Evolutionary conservation across 2,797 vertebrate species (phyloP).

Genomic region (Chelonia mydas): DNA sequence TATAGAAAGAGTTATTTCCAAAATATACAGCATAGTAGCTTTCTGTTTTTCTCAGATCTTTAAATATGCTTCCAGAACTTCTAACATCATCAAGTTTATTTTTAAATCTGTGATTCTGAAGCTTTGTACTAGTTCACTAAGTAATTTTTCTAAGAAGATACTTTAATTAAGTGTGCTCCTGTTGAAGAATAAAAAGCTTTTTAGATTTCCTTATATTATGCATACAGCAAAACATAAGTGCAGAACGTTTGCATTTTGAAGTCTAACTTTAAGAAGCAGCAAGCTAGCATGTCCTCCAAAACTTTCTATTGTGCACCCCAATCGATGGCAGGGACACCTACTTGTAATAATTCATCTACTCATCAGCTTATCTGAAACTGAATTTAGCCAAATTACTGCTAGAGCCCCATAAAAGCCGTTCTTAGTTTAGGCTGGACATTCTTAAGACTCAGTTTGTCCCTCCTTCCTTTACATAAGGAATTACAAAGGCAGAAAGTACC

Average conservation of each 20-base stretch:
- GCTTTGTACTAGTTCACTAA: background rate
- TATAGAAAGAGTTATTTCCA: background rate
- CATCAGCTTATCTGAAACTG: background rate
- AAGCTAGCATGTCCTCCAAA: background rate
- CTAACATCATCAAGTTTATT: background rate
- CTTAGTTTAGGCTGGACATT: background rate
- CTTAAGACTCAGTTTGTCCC: background rate
- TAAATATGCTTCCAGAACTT: background rate
- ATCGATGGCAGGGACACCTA: background rate
- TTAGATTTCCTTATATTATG: background rate
- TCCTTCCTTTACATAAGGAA: background rate
- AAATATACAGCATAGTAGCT: background rate
- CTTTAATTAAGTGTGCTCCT: background rate
- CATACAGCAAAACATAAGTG: background rate
- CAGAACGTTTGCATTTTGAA: background rate
- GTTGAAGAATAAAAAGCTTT: background rate
- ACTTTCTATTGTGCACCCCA: background rate
- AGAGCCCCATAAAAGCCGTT: background rate
- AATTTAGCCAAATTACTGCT: background rate
- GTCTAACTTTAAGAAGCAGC: background rate
- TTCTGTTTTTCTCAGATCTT: background rate
- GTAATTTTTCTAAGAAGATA: too few relatives aligned
- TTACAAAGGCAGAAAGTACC: background rate
- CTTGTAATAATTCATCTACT: background rate
- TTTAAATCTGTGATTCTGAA: background rate